Evolutionary conservation across 2,113 vertebrate species (phyloP), one percentile per base, ranked within the genome.

Genomic region (Sardina pilchardus): DNA sequence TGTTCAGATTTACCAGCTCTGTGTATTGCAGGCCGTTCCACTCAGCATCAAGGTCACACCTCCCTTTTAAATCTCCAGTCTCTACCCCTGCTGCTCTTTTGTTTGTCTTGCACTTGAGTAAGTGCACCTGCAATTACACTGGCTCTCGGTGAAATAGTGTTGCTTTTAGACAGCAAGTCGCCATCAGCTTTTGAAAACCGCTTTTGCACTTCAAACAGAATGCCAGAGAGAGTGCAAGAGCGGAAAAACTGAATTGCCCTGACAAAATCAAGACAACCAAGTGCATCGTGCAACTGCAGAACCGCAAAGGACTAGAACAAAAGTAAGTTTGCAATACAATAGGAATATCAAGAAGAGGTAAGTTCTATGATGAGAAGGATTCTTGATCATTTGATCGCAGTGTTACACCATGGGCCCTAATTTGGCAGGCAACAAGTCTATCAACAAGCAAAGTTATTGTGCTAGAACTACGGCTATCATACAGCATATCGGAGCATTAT

Each of bases 141-240:
- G 1, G 63, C 63, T 71, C 30, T 63, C 26, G 14, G 30, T 30
- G 30, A 34, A 71, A 30, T 71, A 71, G 30, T 34, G 93, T 92
- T 84, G 88, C 89, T 91, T 87, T 91, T 88, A 89, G 88, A 91
- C 89, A 86, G 87, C 9, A 90, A 93, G 90, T 71, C 39, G 16
- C 12, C 71, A 53, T 21, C 39, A 43, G 82, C 63, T 71, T 26
- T 71, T 71, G n/a, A 71, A 71, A 71, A 71, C 63, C 34, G 63
- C 63, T 71, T 71, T 12, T 71, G 26, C 63, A 71, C 63, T 71
- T 67, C 63, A 71, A 71, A 71, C 63, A 71, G 82, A 44, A 63
- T 67, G 56, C 43, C 24, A 48, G n/a, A 39, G 47, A 53, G 26
- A 24, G 34, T 0, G 17, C 43, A 82, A 30, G 6, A 12, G 63